Conservation (phyloP, 2,113 vertebrate species). For the Perca fluviatilis region DNA sequence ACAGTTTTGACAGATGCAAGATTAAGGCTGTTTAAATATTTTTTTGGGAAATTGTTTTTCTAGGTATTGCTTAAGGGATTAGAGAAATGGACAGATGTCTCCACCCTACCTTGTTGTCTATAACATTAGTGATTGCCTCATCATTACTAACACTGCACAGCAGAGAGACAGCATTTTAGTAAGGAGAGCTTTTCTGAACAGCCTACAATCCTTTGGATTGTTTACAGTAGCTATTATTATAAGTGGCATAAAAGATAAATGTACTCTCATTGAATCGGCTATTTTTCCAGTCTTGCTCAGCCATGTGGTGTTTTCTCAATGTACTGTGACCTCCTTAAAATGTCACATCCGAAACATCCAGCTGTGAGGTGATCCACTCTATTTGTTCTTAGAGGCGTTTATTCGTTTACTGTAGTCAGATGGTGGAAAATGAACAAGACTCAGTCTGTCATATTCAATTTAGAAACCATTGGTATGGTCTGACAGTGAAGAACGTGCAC, state of each 20-base stretch:
- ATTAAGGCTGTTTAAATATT: slow-evolving; percentile 28
- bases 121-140: slow-evolving; percentile 20
- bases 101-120: slow-evolving; percentile 20
- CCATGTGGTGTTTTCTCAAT: slow-evolving; percentile 35
- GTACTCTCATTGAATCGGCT: slow-evolving; percentile 1
- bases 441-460: slow-evolving; percentile 54
- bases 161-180: neutral
- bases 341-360: slow-evolving; percentile 65
- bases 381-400: slow-evolving; percentile 49
- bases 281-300: slow-evolving; percentile 11
- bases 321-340: slow-evolving; percentile 55
- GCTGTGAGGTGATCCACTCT: slow-evolving; percentile 63
- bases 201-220: neutral
- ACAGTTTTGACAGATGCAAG: slow-evolving; percentile 44
- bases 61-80: slow-evolving; percentile 57
- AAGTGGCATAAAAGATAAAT: slow-evolving; percentile 11
- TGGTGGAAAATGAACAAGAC: slow-evolving; percentile 55
- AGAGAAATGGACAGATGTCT: slow-evolving; percentile 58
- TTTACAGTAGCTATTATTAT: slow-evolving; percentile 31
- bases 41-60: slow-evolving; percentile 20
- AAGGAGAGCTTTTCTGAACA: neutral
- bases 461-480: slow-evolving; percentile 1
- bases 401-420: slow-evolving; percentile 45
- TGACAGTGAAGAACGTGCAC: neutral
- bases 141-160: slow-evolving; percentile 10